Evolutionary conservation across 2,797 vertebrate genomes (phyloP), one percentile per base, ranked within the genome.

Genomic region (Apodemus agrarius): DNA sequence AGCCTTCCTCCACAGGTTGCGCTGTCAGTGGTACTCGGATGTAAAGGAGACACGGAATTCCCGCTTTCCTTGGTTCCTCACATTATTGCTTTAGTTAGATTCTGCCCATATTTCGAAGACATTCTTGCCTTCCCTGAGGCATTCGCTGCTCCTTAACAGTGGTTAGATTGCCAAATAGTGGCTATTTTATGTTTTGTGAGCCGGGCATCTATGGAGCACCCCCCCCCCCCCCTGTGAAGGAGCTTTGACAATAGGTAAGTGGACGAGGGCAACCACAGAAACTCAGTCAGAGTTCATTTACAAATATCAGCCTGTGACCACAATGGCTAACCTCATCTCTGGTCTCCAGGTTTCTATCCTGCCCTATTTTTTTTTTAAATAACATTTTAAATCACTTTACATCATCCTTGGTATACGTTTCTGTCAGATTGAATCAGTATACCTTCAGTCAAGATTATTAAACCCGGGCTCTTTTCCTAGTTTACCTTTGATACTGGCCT

Each of bases 211-310:
- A 34, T 13, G 59, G 76, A 65, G 24, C 63, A 40, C n/a, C 69
- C 37, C n/a, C n/a, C n/a, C n/a, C n/a, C n/a, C n/a, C n/a, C n/a
- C 63, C 22, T 69, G 61, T 6, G 65, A 88, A 78, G 37, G 61
- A n/a, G n/a, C 2, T 19, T 1, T 0, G 54, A 89, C 12, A 46
- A 22, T 11, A 85, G 29, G 49, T 67, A 75, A 85, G 79, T 21
- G 65, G 96, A 74, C 34, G 37, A 10, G 8, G 5, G 16, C 24
- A 22, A 40, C 54, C 37, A 85, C 2, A 82, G 7, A 46, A 40
- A 75, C 72, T 54, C 87, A 93, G 87, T 91, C 94, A 95, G 95
- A 67, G 43, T 90, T 95, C 80, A 94, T 93, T 91, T 81, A 91
- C 4, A 94, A 95, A 91, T 14, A 75, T 49, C 26, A 80, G 75